Percentiles rank a stretch among this genome's conserved stretches.
phyloP scores from a whole-genome alignment of 2,113 vertebrate species.

The Ceyx cyanopectus region DNA sequence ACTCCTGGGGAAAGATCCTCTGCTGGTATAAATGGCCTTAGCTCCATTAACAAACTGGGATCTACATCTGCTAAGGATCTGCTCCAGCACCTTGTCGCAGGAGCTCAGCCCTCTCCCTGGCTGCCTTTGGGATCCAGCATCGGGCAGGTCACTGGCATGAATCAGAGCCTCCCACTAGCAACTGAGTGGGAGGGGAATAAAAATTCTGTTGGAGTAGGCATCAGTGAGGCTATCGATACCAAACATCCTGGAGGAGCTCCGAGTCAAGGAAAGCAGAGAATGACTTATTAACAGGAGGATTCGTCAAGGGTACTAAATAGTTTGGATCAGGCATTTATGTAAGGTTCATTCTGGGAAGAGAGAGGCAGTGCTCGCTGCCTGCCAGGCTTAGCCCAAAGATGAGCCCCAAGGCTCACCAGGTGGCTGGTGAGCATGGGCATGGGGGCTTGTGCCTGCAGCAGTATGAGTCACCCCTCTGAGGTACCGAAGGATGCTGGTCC shows the following conservation, averaged over 20 bases:
- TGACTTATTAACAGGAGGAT: neutral
- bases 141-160: neutral
- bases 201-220: neutral
- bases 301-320: neutral
- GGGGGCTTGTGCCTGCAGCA: neutral
- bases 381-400: neutral
- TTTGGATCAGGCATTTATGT: neutral
- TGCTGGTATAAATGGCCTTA: neutral
- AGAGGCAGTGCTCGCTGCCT: neutral
- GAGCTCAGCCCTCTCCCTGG: neutral
- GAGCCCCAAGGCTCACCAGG: neutral
- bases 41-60: neutral
- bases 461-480: neutral
- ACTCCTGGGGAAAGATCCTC: neutral
- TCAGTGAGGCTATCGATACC: neutral
- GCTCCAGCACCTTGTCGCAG: neutral
- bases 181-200: neutral
- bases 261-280: neutral
- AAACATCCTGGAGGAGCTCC: neutral
- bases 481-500: neutral
- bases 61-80: neutral
- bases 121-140: neutral
- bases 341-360: neutral
- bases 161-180: slow-evolving; percentile 41
- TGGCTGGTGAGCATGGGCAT: fast-evolving